A percentile compares a stretch with the other conserved stretches of the same genome.
Evolutionary conservation across 2,888 invertebrate genomes (phyloP).

Genomic region (Tetheella fluctuosa): DNA sequence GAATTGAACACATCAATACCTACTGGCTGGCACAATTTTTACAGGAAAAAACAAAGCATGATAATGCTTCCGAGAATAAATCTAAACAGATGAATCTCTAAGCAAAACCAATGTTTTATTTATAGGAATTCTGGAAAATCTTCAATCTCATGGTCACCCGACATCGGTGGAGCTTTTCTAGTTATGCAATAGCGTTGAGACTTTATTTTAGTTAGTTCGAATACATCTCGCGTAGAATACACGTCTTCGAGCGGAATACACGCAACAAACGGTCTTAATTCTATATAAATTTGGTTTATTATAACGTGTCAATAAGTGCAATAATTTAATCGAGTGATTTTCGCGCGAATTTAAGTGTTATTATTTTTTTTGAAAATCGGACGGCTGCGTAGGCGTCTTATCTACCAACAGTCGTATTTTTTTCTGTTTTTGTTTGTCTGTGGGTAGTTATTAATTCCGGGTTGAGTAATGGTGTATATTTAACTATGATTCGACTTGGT

Average conservation of each 20-base stretch:
- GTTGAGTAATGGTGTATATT: slow-evolving; percentile 37
- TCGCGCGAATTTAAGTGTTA: slow-evolving; percentile 17
- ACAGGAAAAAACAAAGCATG: slow-evolving; percentile 1
- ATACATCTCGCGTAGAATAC: slow-evolving; percentile 55
- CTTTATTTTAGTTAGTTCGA: slow-evolving; percentile 79
- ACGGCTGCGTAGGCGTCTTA: not conserved
- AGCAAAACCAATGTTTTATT: slow-evolving; percentile 11
- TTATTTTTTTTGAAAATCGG: slow-evolving; percentile 14
- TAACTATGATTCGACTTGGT: not conserved
- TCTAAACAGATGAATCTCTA: not conserved
- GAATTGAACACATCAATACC: not conserved
- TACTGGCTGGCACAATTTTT: not conserved
- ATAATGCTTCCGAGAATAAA: not conserved
- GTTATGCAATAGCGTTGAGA: slow-evolving; percentile 78
- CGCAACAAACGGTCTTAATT: slow-evolving; percentile 37
- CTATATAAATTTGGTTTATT: slow-evolving; percentile 23
- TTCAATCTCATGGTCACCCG: slow-evolving; percentile 37
- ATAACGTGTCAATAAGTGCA: slow-evolving; percentile 16
- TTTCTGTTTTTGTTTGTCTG: slow-evolving; percentile 54
- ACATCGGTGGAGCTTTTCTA: slow-evolving; percentile 71
- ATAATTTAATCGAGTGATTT: slow-evolving; percentile 20
- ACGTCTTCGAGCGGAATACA: slow-evolving; percentile 42
- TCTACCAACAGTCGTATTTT: slow-evolving; percentile 22
- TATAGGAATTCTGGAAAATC: slow-evolving; percentile 40
- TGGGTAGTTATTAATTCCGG: slow-evolving; percentile 47